phyloP scores from a whole-genome alignment of 2,888 invertebrate species.

The Pseudolycoriella hygida region DNA sequence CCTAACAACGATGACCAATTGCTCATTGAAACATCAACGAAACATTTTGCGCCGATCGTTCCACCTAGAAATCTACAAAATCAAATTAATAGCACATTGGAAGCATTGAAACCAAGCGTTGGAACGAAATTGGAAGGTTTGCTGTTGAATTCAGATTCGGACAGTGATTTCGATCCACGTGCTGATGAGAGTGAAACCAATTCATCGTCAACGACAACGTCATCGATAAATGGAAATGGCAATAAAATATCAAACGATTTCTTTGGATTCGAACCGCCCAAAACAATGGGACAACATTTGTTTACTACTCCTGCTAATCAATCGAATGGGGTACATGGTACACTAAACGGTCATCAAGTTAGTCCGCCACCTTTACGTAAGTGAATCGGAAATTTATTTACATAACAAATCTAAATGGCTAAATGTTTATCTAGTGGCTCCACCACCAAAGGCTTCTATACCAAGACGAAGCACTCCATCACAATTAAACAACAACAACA shows the following conservation, averaged over 20 bases:
- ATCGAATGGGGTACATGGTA: conserved; percentile 17
- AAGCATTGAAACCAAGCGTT: conserved; percentile 39
- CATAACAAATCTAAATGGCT: too few relatives aligned
- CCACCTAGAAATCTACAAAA: conserved; percentile 26
- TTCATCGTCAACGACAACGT: conserved; percentile 10
- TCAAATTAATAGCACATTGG: conserved; percentile 32
- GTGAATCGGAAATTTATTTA: conserved; percentile 20
- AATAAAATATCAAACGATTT: conserved; percentile 20
- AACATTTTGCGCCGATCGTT: conserved; percentile 25
- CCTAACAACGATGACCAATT: conserved; percentile 21
- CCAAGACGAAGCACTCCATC: conserved; percentile 27
- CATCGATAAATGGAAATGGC: conserved; percentile 21
- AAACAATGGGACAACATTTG: conserved; percentile 27
- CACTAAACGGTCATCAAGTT: neutral
- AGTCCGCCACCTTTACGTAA: conserved; percentile 52
- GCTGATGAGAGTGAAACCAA: conserved; percentile 49
- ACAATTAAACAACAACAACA: conserved; percentile 18
- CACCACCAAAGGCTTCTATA: conserved; percentile 65
- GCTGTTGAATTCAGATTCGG: conserved; percentile 58
- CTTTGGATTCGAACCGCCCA: conserved; percentile 28
- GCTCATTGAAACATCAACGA: conserved; percentile 24
- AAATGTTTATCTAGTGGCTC: conserved; percentile 47
- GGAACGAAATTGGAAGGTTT: conserved; percentile 64
- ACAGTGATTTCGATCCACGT: conserved; percentile 77
- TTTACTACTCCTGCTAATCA: conserved; percentile 22